These are phyloP conservation scores for Pachyseris speciosa DNA, from an alignment of 64 coral and sea anemone species.

Conservation along the genomic window DNA sequence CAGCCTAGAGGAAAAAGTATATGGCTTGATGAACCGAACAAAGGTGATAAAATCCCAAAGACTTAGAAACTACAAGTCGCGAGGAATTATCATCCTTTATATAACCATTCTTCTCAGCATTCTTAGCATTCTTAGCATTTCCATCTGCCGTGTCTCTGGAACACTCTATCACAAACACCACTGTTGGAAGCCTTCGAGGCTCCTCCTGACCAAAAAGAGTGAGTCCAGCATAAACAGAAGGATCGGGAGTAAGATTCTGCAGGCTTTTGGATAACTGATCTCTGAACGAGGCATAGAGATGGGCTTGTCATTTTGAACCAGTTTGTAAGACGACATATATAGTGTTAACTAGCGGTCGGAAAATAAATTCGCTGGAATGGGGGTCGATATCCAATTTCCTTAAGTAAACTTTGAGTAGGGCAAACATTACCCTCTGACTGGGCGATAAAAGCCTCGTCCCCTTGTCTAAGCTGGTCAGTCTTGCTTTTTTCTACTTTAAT, in stretches of 20 bases:
- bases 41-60: neutral
- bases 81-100: neutral
- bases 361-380: constrained; percentile 41
- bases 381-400: constrained; percentile 49
- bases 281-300: constrained; percentile 16
- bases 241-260: neutral
- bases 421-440: constrained; percentile 49
- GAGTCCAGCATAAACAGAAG: neutral
- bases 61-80: neutral
- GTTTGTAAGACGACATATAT: constrained; percentile 51
- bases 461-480: constrained; percentile 49
- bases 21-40: neutral
- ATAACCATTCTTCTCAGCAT: constrained; percentile 24
- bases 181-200: constrained; percentile 14
- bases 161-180: neutral
- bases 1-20: neutral
- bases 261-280: constrained; percentile 27
- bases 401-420: constrained; percentile 40
- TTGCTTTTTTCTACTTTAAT: constrained; percentile 70
- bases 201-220: constrained; percentile 22
- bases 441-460: constrained; percentile 46
- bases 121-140: neutral
- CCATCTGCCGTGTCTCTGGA: constrained; percentile 38
- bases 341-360: constrained; percentile 36
- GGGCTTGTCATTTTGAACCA: constrained; percentile 13